Conservation (phyloP, 2,888 invertebrate species). For the Drosophila nr. perissopoda region DNA sequence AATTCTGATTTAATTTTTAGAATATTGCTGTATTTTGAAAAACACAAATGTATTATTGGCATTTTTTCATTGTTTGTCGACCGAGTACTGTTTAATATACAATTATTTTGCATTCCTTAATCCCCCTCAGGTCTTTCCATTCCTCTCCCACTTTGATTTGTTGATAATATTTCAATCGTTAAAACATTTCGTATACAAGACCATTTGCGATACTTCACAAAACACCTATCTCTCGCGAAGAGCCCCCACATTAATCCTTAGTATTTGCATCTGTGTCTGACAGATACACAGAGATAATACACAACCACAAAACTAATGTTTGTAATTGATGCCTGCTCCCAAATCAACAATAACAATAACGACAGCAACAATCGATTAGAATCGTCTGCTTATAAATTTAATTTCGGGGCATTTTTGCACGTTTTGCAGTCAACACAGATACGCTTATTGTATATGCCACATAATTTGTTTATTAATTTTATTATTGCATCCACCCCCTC, state of each 20-base stretch:
- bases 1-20: neutral
- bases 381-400: conserved; percentile 31
- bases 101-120: conserved; percentile 6
- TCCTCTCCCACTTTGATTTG: neutral
- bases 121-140: neutral
- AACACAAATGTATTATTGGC: too few relatives aligned
- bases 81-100: neutral
- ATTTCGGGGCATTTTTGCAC: conserved; percentile 50
- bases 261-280: conserved; percentile 38
- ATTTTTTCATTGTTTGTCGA: neutral
- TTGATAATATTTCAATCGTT: conserved; percentile 34
- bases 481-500: conserved; percentile 15
- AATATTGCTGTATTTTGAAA: neutral
- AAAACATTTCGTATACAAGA: conserved; percentile 14
- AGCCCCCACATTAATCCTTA: conserved; percentile 12
- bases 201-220: conserved; percentile 20
- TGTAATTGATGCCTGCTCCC: conserved; percentile 25
- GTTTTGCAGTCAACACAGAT: conserved; percentile 43
- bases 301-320: conserved; percentile 6
- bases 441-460: conserved; percentile 15
- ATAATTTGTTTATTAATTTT: conserved; percentile 64
- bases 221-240: conserved; percentile 27
- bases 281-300: conserved; percentile 26
- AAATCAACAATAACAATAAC: conserved; percentile 3
- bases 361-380: conserved; percentile 26